Conservation (phyloP, 2,888 invertebrate species). For the Acanthosepion pharaonis region DNA sequence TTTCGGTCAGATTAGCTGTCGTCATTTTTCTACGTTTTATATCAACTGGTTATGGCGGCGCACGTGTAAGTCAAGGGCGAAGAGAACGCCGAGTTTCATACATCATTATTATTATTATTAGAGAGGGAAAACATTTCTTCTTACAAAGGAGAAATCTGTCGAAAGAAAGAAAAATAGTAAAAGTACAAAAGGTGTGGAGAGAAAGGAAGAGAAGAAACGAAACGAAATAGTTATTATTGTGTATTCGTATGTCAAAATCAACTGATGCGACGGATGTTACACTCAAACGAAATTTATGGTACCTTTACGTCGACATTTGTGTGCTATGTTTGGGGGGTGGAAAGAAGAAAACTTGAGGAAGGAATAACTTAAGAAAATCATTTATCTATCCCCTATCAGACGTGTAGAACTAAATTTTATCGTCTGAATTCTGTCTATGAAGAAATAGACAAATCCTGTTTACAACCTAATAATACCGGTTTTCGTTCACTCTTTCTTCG, state of each 20-base stretch:
- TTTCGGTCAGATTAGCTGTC: background rate
- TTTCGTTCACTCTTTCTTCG: background rate
- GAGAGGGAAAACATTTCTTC: background rate
- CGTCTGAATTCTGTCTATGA: background rate
- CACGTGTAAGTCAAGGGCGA: background rate
- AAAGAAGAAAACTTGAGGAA: background rate
- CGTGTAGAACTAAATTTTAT: background rate
- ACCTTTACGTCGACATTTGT: background rate
- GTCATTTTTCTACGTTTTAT: constrained; percentile 1
- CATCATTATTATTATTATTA: background rate
- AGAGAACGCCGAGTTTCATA: background rate
- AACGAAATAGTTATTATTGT: background rate
- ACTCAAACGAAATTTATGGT: background rate
- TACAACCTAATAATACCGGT: background rate
- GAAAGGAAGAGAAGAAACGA: background rate
- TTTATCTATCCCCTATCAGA: background rate
- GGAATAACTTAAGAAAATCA: background rate
- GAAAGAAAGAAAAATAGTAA: background rate
- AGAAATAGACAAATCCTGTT: background rate
- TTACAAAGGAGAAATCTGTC: too few relatives aligned
- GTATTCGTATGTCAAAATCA: constrained; percentile 18
- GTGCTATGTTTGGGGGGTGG: background rate
- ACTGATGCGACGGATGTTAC: background rate
- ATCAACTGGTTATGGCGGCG: background rate
- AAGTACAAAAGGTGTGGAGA: background rate